Base-by-base conservation (phyloP, 2,113 vertebrate genomes). In the Zingel zingel region DNA sequence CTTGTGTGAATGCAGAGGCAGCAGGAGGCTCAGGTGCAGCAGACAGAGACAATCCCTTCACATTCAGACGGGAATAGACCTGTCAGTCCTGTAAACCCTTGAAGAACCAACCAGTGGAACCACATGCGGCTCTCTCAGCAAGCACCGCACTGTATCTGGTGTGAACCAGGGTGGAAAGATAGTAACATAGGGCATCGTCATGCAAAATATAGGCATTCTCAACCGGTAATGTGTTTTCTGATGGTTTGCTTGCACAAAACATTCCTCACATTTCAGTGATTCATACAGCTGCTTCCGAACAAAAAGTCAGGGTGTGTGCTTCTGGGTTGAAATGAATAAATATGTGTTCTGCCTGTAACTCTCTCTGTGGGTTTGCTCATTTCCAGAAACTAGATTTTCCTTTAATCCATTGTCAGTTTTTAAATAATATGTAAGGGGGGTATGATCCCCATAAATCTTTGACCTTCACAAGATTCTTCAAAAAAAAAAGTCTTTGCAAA, bases 21-120 rank as follows among this genome's bases (percentile, higher is more conserved):
- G 77, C 58, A 9, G 80, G 86, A 87, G 82, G 76, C 87, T 93
- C 91, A 91, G 92, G 89, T 93, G 93, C 92, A 93, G 64, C 85
- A 83, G 84, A 91, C 82, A 90, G 90, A 93, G 85, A 92, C 90
- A 88, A 90, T 92, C 84, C 89, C 77, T 76, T 57, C 69, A 67
- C 77, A 79, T 86, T 87, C 88, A 74, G 83, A 48, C 57, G 84
- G 88, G 89, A 94, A 91, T 88, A 88, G 86, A 92, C 87, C 91
- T 92, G 94, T 93, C 93, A 94, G 82, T 79, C 79, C 85, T 51
- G 54, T 43, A 85, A 86, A 84, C 79, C 75, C 87, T 89, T 79
- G 72, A 91, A 92, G 85, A 89, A 80, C 79, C 84, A 91, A 75
- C 79, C 85, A 86, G 78, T 72, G 86, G 91, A 93, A 93, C 92